phyloP scores from a whole-genome alignment of 92 coral and sea anemone genomes.

The Paramuricea clavata region DNA sequence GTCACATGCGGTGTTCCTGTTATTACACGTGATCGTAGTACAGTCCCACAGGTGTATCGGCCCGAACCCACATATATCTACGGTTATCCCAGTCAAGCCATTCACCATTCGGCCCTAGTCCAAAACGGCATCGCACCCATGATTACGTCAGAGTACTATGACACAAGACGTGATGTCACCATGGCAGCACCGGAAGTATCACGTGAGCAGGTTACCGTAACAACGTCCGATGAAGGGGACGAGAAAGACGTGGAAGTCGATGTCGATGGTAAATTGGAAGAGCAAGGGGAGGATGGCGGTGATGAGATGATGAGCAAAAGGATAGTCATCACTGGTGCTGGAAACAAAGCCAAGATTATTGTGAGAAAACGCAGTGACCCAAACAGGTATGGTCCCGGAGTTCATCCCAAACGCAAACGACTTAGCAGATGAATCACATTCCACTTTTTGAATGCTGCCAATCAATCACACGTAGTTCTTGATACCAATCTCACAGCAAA shows the following conservation, averaged over 20 bases:
- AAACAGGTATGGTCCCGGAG: not conserved
- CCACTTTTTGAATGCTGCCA: not conserved
- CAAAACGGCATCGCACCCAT: conserved; percentile 31
- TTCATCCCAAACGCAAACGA: conserved; percentile 41
- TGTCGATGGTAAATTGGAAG: conserved; percentile 17
- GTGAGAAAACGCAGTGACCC: conserved; percentile 45
- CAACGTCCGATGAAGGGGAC: conserved; percentile 19
- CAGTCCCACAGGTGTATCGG: conserved; percentile 39
- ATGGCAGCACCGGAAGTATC: conserved; percentile 9
- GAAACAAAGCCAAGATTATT: conserved; percentile 37
- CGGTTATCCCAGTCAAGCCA: conserved; percentile 48
- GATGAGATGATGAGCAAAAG: conserved; percentile 29
- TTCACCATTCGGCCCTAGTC: conserved; percentile 11
- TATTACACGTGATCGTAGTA: conserved; percentile 31
- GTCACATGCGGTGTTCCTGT: conserved; percentile 40
- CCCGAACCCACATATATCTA: conserved; percentile 53
- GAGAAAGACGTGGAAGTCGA: conserved; percentile 35
- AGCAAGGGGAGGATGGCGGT: conserved; percentile 12
- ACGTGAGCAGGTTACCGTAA: conserved; percentile 25
- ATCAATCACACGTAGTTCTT: conserved; percentile 16
- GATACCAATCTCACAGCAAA: too few relatives aligned
- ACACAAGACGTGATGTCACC: conserved; percentile 32
- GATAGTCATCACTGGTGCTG: conserved; percentile 37
- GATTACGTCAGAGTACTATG: conserved; percentile 34
- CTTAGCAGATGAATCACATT: conserved; percentile 8